A percentile compares a stretch with the other conserved stretches of the same genome.
These are phyloP conservation scores for Monodelphis domestica DNA, from an alignment of 2,797 vertebrate genomes.

Conservation along the genomic window DNA sequence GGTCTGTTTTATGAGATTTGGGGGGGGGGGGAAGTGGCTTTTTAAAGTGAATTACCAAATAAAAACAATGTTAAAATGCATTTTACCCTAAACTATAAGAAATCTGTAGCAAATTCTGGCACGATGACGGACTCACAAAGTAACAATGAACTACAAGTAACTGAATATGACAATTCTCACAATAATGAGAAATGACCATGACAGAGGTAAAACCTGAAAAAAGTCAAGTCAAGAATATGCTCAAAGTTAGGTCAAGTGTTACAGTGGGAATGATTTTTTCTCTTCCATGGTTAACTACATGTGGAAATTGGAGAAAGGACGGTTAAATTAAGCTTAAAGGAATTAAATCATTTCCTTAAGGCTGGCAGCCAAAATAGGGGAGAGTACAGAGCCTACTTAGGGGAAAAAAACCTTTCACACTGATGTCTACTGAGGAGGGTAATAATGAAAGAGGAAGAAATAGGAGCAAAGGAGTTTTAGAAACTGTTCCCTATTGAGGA, in stretches of 20 bases:
- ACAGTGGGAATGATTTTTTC: background rate
- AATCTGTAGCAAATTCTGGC: background rate
- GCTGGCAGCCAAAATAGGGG: background rate
- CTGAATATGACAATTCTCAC: constrained; percentile 16
- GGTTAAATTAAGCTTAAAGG: constrained; percentile 19
- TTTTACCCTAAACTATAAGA: constrained; percentile 6
- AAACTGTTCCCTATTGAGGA: constrained; percentile 18
- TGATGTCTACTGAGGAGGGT: background rate
- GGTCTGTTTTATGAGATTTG: background rate
- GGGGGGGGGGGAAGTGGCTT: no score
- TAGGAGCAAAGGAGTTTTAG: constrained; percentile 2
- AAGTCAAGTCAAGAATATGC: background rate
- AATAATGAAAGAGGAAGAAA: background rate
- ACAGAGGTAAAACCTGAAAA: background rate
- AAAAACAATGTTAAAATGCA: background rate
- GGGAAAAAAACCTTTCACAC: background rate
- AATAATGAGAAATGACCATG: constrained; percentile 1
- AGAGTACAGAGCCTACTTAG: background rate
- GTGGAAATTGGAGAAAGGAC: constrained; percentile 30
- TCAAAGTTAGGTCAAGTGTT: constrained; percentile 23
- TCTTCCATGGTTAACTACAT: background rate
- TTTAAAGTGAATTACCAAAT: background rate
- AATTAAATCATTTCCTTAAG: constrained; percentile 17
- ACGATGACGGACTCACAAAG: background rate
- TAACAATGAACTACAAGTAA: background rate